These are phyloP conservation scores for Erannis defoliaria DNA, from an alignment of 2,888 invertebrate genomes.

Conservation along the genomic window DNA sequence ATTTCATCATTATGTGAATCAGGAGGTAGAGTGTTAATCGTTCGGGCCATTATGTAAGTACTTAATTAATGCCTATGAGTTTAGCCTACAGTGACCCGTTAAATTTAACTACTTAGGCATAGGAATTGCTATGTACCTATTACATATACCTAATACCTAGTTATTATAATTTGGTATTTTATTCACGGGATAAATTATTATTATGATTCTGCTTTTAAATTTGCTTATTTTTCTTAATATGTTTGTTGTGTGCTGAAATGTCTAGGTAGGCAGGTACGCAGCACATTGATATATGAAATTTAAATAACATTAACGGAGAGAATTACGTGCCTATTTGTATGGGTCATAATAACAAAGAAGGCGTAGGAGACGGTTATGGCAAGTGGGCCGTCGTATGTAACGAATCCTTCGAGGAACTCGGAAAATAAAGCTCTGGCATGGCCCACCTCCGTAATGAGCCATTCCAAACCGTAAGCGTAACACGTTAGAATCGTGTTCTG, in stretches of 20 bases:
- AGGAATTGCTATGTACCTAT: not conserved
- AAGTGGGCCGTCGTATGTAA: conserved; percentile 38
- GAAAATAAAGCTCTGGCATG: conserved; percentile 36
- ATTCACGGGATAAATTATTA: too few species aligned
- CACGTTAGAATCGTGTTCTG: conserved; percentile 34
- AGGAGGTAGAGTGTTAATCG: too few species aligned
- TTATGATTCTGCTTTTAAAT: too few species aligned
- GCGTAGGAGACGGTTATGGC: conserved; percentile 46
- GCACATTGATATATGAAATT: conserved; percentile 4
- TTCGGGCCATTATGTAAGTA: too few species aligned
- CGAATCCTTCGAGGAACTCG: conserved; percentile 45
- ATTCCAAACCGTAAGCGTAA: conserved; percentile 34
- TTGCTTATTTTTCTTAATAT: not conserved
- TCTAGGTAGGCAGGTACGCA: not conserved
- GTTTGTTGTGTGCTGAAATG: not conserved
- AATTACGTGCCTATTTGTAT: conserved; percentile 15
- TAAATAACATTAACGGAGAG: conserved; percentile 1
- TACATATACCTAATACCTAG: not conserved
- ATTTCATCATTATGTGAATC: too few species aligned
- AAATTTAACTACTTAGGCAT: too few species aligned
- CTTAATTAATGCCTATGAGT: too few species aligned
- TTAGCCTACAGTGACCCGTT: too few species aligned
- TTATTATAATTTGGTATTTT: too few species aligned
- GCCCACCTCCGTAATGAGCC: conserved; percentile 14
- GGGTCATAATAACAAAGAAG: conserved; percentile 29